Evolutionary conservation across 2,113 vertebrate species (phyloP), one percentile per base, ranked within the genome.

Genomic region (Cynoglossus semilaevis): DNA sequence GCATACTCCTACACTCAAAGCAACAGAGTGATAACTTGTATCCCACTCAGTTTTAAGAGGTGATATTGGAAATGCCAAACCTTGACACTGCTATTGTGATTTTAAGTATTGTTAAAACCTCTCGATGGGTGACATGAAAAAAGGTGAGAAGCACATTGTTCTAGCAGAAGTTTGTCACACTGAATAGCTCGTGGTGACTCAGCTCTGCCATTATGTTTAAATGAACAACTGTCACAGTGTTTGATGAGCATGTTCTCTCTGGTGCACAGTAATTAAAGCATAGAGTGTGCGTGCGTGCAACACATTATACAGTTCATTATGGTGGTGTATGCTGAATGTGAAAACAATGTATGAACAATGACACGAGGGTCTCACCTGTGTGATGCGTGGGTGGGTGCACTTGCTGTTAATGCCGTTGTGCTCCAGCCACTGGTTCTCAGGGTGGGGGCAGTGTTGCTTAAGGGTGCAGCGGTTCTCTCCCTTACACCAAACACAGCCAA

Each of bases 341-440:
- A 40, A 19, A 36, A 3, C 9, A 40, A 40, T 47, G 45, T 5
- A 13, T 59, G 11, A 12, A 13, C 38, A 11, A 9, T 13, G 37
- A 40, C 37, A 13, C 38, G 34, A 45, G 14, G n/a, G 50, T 77
- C 92, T 92, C 86, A 98, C 97, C 90, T 96, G 92, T 0, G 92
- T 98, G 90, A 99, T 99, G 67, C 89, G 93, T n/a, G 97, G 97
- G 76, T 99, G 91, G 12, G 94, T 96, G 82, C 97, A 99, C 74
- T 97, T 98, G 91, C 94, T 95, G 82, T 96, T 94, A 62, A 94
- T 88, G 5, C 94, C 94, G 0, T 94, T 93, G 54, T 94, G 82
- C 74, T 98, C 93, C 75, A 98, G 85, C 95, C 95, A 96, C 67
- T 91, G 92, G 89, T 88, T 95, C 74, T 96, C 95, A 0, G 93